These are phyloP conservation scores for Empidonax alnorum DNA, from an alignment of 2,113 vertebrate genomes.

Conservation along the genomic window DNA sequence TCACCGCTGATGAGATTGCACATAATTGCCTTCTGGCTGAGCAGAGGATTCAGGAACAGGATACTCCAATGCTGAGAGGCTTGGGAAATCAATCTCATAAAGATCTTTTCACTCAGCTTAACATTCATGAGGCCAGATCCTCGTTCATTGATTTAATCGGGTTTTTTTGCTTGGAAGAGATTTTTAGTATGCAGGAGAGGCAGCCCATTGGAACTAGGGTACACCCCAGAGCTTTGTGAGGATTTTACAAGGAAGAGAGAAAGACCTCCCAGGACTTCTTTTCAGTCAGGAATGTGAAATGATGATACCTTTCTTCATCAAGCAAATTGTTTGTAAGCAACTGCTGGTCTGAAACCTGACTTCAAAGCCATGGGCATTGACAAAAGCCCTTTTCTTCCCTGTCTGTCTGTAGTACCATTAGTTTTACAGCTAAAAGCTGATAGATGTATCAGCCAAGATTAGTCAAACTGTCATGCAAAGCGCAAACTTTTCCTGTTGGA, in stretches of 20 bases:
- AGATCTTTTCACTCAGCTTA: slow-evolving; percentile 15
- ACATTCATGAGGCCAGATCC: not conserved
- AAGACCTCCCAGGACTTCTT: not conserved
- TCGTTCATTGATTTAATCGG: not conserved
- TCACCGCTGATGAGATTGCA: slow-evolving; percentile 31
- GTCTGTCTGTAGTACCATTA: not conserved
- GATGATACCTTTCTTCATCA: not conserved
- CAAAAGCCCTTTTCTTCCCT: not conserved
- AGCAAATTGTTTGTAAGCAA: not conserved
- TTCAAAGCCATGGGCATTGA: not conserved
- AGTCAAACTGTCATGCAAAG: not conserved
- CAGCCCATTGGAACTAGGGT: not conserved
- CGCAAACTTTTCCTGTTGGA: not conserved
- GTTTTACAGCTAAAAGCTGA: not conserved
- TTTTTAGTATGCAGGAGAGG: not conserved
- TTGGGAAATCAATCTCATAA: slow-evolving; percentile 33
- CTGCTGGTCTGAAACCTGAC: not conserved
- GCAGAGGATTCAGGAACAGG: slow-evolving; percentile 26
- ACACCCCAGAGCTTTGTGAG: not conserved
- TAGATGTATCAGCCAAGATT: not conserved
- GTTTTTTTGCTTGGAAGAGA: not conserved
- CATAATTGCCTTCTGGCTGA: slow-evolving; percentile 41
- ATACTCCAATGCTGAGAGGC: not conserved
- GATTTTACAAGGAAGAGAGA: not conserved
- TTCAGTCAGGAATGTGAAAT: not conserved